Conservation (phyloP, 2,888 invertebrate species). For the Plebejus anna region DNA sequence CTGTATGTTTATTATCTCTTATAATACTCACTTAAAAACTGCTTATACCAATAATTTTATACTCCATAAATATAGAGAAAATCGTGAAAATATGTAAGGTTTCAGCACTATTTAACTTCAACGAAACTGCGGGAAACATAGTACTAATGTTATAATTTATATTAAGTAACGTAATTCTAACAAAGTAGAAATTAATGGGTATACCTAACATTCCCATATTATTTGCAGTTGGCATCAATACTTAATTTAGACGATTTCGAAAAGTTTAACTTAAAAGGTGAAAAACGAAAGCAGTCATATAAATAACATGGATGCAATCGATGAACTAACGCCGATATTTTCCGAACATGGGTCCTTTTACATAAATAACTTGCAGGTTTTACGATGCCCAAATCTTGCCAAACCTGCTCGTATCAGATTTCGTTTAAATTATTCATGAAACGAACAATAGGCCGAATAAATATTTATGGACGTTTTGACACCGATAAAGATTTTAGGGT, state of each 20-base stretch:
- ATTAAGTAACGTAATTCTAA: no score
- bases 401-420: slow-evolving; percentile 64
- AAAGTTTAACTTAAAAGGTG: not conserved
- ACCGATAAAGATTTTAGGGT: slow-evolving; percentile 17
- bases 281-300: not conserved
- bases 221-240: not conserved
- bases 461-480: slow-evolving; percentile 52
- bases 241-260: not conserved
- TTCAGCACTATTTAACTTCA: no score
- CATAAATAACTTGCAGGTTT: slow-evolving; percentile 3
- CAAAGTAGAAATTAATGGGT: no score
- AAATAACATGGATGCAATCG: slow-evolving; percentile 2
- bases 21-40: no score
- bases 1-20: no score
- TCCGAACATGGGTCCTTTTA: slow-evolving; percentile 1
- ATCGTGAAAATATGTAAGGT: no score
- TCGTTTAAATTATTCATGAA: slow-evolving; percentile 69
- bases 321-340: not conserved
- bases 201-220: not conserved
- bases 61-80: no score
- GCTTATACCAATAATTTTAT: no score
- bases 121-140: no score
- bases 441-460: slow-evolving; percentile 62
- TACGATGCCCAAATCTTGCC: slow-evolving; percentile 55
- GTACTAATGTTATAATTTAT: no score